Conservation (phyloP, 2,113 vertebrate genomes). For the Corvus hawaiiensis region DNA sequence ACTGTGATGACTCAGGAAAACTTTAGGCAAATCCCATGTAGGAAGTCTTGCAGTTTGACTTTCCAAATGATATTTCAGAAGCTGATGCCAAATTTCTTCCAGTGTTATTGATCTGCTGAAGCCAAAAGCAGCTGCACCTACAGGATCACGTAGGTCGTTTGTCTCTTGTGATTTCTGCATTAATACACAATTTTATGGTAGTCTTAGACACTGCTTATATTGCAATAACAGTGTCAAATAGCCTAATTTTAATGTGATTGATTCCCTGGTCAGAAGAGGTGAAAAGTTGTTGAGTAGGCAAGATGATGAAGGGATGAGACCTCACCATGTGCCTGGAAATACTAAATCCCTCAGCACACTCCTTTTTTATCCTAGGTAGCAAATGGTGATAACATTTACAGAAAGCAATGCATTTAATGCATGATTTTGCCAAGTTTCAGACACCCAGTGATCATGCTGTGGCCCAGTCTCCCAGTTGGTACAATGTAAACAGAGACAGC, state of each 20-base stretch:
- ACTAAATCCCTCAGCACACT: not conserved
- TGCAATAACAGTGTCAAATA: conserved; percentile 24
- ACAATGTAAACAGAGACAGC: not conserved
- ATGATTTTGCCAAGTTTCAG: not conserved
- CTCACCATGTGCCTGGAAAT: not conserved
- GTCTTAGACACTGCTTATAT: not conserved
- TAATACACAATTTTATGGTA: conserved; percentile 9
- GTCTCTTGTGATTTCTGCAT: conserved; percentile 7
- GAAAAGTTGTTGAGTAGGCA: not conserved
- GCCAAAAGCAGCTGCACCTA: not conserved
- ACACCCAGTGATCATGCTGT: not conserved
- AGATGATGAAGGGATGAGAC: not conserved
- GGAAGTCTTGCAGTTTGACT: not conserved
- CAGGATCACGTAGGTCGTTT: not conserved
- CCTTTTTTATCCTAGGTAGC: not conserved
- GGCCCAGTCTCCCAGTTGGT: not conserved
- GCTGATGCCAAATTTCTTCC: not conserved
- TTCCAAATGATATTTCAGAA: not conserved
- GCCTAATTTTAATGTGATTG: conserved; percentile 3
- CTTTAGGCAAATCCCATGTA: not conserved
- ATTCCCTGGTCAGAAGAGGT: conserved; percentile 11
- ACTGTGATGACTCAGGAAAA: not conserved
- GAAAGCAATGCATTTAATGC: not conserved
- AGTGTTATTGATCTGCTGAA: not conserved
- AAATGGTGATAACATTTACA: not conserved